A percentile compares a stretch with the other conserved stretches of the same genome.
These are phyloP conservation scores for Shinisaurus crocodilurus DNA, from an alignment of 2,113 vertebrate genomes.

Conservation along the genomic window DNA sequence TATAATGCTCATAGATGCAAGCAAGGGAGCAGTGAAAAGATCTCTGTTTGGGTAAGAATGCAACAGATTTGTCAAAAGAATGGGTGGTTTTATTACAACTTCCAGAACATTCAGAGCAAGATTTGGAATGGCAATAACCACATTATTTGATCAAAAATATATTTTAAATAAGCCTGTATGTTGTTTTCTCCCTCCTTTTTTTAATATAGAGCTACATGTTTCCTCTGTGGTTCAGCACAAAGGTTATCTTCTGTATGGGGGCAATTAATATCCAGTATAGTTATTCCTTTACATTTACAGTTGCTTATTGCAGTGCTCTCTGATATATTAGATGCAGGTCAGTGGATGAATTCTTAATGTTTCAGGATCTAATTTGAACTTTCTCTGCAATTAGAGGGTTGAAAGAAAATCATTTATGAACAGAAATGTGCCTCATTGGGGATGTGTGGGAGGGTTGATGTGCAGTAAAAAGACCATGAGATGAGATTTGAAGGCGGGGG, in stretches of 20 bases:
- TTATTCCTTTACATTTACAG: neutral
- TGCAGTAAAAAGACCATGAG: constrained; percentile 5
- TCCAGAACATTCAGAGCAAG: neutral
- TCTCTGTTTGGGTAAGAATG: neutral
- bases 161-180: neutral
- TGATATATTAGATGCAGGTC: constrained; percentile 6
- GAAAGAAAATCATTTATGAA: constrained; percentile 5
- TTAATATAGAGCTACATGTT: neutral
- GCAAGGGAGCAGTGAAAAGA: neutral
- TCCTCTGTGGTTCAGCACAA: neutral
- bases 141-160: neutral
- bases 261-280: neutral
- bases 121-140: neutral
- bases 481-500: constrained; percentile 32
- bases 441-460: constrained; percentile 36
- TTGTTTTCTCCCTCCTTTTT: neutral
- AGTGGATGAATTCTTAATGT: constrained; percentile 43
- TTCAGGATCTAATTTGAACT: constrained; percentile 41
- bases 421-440: constrained; percentile 33
- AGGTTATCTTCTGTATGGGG: neutral
- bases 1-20: neutral
- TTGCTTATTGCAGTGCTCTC: constrained; percentile 21
- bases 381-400: constrained; percentile 29
- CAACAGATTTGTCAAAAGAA: neutral
- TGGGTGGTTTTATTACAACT: neutral